Evolutionary conservation across 2,888 invertebrate genomes (phyloP).

Genomic region (Entomobrya multifasciata): DNA sequence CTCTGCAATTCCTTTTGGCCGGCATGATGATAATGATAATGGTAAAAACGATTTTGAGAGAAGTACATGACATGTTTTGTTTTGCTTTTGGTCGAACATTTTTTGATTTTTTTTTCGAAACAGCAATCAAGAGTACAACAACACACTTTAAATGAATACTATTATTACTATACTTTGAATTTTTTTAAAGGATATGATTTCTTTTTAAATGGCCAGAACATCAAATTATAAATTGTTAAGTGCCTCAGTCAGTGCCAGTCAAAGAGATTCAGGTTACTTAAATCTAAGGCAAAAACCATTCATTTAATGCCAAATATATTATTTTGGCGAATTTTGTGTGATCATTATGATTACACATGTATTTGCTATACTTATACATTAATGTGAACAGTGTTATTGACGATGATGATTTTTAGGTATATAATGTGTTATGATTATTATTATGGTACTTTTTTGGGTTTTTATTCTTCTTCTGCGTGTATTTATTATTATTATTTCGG

Average conservation of each 20-base stretch:
- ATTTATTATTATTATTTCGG: conserved; percentile 29
- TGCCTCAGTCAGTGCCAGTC: conserved; percentile 17
- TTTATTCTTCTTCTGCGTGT: conserved; percentile 20
- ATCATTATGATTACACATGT: conserved; percentile 12
- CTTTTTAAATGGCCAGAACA: conserved; percentile 39
- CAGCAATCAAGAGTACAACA: background rate
- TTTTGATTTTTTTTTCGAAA: conserved; percentile 26
- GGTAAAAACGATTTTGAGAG: background rate
- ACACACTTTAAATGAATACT: conserved; percentile 6
- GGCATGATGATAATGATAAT: background rate
- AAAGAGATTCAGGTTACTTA: conserved; percentile 33
- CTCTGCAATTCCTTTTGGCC: conserved; percentile 47
- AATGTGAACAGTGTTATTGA: too few species aligned
- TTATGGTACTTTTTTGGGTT: background rate
- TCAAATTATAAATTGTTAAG: conserved; percentile 22
- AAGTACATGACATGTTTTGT: conserved; percentile 43
- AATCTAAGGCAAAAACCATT: conserved; percentile 28
- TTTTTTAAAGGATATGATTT: conserved; percentile 21
- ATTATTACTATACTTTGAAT: background rate
- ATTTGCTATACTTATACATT: too few species aligned
- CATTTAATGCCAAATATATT: conserved; percentile 40
- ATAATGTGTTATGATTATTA: background rate
- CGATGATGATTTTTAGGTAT: background rate
- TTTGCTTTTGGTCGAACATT: conserved; percentile 23
- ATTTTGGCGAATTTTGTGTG: conserved; percentile 6